Evolutionary conservation across 1,140 invertebrate genomes (phyloP), one percentile per base, ranked within the genome.

Genomic region (Anastrepha ludens): DNA sequence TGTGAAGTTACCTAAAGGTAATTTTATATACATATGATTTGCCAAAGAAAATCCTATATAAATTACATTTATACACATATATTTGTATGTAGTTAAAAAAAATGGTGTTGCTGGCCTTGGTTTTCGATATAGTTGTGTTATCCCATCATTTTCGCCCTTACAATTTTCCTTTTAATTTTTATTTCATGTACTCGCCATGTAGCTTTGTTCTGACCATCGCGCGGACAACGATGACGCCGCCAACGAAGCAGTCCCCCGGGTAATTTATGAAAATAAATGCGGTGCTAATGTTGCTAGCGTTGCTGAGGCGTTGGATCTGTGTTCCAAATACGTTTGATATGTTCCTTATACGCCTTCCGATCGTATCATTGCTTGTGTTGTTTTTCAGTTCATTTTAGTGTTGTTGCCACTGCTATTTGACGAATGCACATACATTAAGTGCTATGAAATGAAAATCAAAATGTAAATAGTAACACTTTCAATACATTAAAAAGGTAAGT

Each of bases 181-280:
- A 74, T 74, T 74, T 44, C 17, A n/a, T 74, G 67, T 5, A 74
- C 67, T 74, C 67, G 8, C 11, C 20, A 29, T 29, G 29, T 29
- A 2, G 50, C 50, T 11, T 4, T 70, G 41, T 44, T 65, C 20
- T 65, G 50, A 55, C 50, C 50, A 55, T 55, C 50, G 50, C 29
- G 47, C n/a, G 17, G n/a, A 50, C 50, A 9, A 58, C 47, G 44
- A 20, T n/a, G 47, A 55, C 9, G 70, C 5, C 47, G 6, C 5
- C 74, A 41, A 47, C 47, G 50, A 55, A 3, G 17, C 47, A 55
- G 4, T 50, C n/a, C 74, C 47, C 55, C 74, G 47, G 74, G 47
- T 81, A 81, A 81, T 81, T 20, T 81, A 81, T 81, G 44, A 81
- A 81, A 81, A 81, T 81, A 8, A 81, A 81, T 81, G 44, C 74